phyloP scores from a whole-genome alignment of 1,140 invertebrate genomes.

The Lordiphosa clarofinis region DNA sequence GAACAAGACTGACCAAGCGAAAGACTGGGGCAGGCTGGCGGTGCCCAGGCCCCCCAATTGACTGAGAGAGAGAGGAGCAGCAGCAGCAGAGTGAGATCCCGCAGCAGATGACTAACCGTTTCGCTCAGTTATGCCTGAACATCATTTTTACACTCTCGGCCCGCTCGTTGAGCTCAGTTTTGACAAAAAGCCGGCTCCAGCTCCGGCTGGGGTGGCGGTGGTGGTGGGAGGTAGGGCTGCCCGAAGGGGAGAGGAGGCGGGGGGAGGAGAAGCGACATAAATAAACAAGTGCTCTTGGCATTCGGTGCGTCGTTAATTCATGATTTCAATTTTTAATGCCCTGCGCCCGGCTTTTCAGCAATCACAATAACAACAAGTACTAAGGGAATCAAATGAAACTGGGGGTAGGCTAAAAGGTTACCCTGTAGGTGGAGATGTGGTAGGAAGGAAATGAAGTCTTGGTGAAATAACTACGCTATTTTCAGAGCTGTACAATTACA shows the following conservation, averaged over 20 bases:
- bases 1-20: constrained; percentile 60
- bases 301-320: constrained; percentile 74
- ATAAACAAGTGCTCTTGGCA: constrained; percentile 77
- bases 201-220: constrained; percentile 3
- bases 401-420: neutral
- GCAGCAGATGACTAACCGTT: constrained; percentile 41
- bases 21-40: constrained; percentile 21
- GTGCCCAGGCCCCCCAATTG: constrained; percentile 1
- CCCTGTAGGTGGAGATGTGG: no score
- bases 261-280: constrained; percentile 42
- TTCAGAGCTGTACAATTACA: no score
- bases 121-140: constrained; percentile 33
- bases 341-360: constrained; percentile 60
- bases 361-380: constrained; percentile 37
- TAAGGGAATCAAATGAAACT: constrained; percentile 4
- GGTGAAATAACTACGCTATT: no score
- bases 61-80: no score
- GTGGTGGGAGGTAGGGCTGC: no score
- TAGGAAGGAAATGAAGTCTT: no score
- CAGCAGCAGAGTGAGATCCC: neutral
- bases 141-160: constrained; percentile 20
- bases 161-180: constrained; percentile 47
- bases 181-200: constrained; percentile 44
- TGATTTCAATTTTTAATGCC: constrained; percentile 76
- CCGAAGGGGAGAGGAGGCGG: neutral